Base-by-base conservation (phyloP, 2,797 vertebrate genomes). In the Phyllotis vaccarum region DNA sequence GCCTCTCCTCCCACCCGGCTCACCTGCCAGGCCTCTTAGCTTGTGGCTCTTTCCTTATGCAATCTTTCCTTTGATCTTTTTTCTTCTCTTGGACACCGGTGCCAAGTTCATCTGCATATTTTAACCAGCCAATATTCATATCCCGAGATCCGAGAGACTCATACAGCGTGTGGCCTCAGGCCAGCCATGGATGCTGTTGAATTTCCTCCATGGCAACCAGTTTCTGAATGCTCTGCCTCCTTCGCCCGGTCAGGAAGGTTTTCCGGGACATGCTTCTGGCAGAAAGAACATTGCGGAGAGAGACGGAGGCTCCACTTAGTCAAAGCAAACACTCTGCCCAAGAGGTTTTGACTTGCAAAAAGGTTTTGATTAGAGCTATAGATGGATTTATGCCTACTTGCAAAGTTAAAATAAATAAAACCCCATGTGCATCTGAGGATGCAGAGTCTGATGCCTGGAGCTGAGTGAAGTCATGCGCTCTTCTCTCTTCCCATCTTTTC, bases 271-370 rank as follows among this genome's bases (percentile, higher is more conserved):
- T 6, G 49, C 49, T 19, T 64, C 75, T 72, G 40, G 72, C 40
- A 79, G 64, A 66, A 87, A 78, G 76, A 68, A 56, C 22, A 8
- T 58, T 79, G 29, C 37, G n/a, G 64, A 82, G 60, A 1, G 13
- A 80, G 86, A 64, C 0, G 6, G 31, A 40, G 34, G 31, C 9
- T 66, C 64, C 13, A 4, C 80, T 83, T 43, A 3, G 58, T 83
- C 92, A 87, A 93, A 83, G 58, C 64, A 87, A 83, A 80, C 27
- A 75, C 72, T 70, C 62, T 43, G 89, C 31, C 54, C 40, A 54
- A 78, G 89, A 80, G 43, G 52, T 76, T 95, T 68, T 82, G 66
- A 86, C 46, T 81, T 89, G 74, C 58, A 62, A 90, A 90, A 68
- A 17, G 1, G 27, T 64, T 49, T 93, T 52, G 58, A 93, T 64